Base-by-base conservation (phyloP, 2,113 vertebrate species). In the Dasyprocta punctata region DNA sequence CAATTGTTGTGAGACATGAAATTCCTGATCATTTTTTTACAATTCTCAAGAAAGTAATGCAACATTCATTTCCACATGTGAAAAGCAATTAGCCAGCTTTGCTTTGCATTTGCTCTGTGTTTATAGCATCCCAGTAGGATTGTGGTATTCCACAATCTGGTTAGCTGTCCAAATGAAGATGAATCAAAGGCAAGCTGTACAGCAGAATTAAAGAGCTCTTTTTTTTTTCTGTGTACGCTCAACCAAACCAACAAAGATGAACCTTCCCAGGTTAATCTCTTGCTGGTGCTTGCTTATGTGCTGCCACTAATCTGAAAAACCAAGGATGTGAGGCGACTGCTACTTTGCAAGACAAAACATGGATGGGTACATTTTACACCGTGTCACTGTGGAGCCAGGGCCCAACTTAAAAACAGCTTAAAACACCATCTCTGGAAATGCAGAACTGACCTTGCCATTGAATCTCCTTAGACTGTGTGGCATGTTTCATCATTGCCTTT, bases 51-150 rank as follows among this genome's bases (percentile, higher is more conserved):
- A 92, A 84, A 44, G 16, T 38, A 77, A 85, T 17, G 80, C 17
- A 56, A 81, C 16, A 60, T 60, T 28, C 44, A 94, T 84, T 92
- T 94, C 54, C 54, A 94, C 20, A 54, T 16, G 49, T 54, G 54
- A 54, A 78, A 94, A 92, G 71, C 17, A 36, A 75, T 61, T 36
- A 47, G 28, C 8, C 44, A 82, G 77, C n/a, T 91, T 88, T 44
- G 9, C 2, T 26, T 80, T 71, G 9, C 8, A 26, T 91, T 49
- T 65, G 1, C 52, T 92, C 95, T 36, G 54, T 33, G 2, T 73
- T 94, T 63, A 83, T 4, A 94, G 33, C 4, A 44, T 47, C 20
- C 5, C 54, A 71, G n/a, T 20, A 90, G 26, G 28, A 95, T 13
- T 56, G 36, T 12, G 17, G 38, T 82, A 6, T 30, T 88, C 28